phyloP scores from a whole-genome alignment of 2,888 invertebrate genomes.

The Thumatha senex region DNA sequence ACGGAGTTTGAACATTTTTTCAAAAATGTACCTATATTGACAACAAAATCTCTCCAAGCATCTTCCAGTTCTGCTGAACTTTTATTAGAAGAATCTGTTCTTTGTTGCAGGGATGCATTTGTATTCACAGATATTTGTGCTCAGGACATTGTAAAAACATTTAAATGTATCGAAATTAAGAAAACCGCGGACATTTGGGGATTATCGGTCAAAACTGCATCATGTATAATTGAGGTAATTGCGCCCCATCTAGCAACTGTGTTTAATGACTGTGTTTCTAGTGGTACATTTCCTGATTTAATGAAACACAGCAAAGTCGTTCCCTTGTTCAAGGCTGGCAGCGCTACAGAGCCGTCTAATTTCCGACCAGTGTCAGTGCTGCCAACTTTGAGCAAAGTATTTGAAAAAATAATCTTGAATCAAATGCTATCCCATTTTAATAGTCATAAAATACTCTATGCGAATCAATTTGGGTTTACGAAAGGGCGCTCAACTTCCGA shows the following conservation, averaged over 20 bases:
- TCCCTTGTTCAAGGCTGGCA: not conserved
- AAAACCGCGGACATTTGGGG: not conserved
- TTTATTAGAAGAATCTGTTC: not conserved
- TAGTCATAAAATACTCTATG: not conserved
- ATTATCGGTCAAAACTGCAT: not conserved
- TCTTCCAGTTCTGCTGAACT: not conserved
- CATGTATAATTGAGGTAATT: not conserved
- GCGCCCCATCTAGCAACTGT: not conserved
- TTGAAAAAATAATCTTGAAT: conserved; percentile 1
- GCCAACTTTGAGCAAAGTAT: not conserved
- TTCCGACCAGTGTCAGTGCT: not conserved
- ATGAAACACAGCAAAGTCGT: not conserved
- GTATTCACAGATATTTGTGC: not conserved
- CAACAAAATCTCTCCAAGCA: not conserved
- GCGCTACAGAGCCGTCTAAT: not conserved
- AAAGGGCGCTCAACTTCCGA: not conserved
- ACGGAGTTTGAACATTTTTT: not conserved
- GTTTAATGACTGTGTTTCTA: not conserved
- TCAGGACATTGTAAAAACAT: not conserved
- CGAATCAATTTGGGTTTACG: not conserved
- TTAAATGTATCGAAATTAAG: not conserved
- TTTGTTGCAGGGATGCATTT: not conserved
- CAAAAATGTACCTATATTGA: not conserved
- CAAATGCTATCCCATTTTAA: not conserved
- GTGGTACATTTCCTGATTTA: not conserved